phyloP scores from a whole-genome alignment of 23 tunicate genomes.

The Ciona savignyi region DNA sequence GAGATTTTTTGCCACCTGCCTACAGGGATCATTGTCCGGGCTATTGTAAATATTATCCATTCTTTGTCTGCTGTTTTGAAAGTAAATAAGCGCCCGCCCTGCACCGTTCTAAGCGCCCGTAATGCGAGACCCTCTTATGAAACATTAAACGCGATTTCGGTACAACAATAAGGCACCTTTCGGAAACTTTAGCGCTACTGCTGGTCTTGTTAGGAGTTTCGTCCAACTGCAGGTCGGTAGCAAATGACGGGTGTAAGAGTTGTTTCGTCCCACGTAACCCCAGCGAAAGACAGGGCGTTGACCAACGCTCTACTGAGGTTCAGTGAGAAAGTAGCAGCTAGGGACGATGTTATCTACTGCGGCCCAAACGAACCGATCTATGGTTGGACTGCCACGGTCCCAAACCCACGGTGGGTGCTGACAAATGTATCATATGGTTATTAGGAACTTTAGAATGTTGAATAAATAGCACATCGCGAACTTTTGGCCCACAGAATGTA shows the following conservation, averaged over 20 bases:
- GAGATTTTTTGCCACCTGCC: neutral
- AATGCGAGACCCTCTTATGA: neutral
- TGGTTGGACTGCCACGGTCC: slow-evolving; percentile 74
- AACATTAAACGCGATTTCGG: neutral
- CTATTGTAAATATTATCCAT: neutral
- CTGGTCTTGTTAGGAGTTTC: too few species aligned
- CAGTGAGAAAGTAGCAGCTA: slow-evolving; percentile 33
- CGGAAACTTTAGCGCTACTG: too few species aligned
- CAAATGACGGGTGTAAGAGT: neutral
- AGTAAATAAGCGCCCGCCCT: neutral
- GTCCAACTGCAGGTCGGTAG: too few species aligned
- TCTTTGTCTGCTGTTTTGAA: neutral
- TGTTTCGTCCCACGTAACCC: slow-evolving; percentile 41
- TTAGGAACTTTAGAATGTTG: too few species aligned
- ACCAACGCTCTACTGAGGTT: slow-evolving; percentile 65
- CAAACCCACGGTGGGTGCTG: slow-evolving; percentile 60
- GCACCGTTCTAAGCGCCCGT: neutral
- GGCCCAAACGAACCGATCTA: slow-evolving; percentile 56
- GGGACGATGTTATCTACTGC: slow-evolving; percentile 55
- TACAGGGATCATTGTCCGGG: neutral
- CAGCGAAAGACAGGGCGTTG: slow-evolving; percentile 49
- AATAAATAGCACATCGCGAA: too few species aligned
- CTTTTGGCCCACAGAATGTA: too few species aligned
- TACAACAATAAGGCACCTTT: neutral
- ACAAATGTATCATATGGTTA: too few species aligned